Conservation (phyloP, 2,888 invertebrate species). For the Oligia fasciuncula region DNA sequence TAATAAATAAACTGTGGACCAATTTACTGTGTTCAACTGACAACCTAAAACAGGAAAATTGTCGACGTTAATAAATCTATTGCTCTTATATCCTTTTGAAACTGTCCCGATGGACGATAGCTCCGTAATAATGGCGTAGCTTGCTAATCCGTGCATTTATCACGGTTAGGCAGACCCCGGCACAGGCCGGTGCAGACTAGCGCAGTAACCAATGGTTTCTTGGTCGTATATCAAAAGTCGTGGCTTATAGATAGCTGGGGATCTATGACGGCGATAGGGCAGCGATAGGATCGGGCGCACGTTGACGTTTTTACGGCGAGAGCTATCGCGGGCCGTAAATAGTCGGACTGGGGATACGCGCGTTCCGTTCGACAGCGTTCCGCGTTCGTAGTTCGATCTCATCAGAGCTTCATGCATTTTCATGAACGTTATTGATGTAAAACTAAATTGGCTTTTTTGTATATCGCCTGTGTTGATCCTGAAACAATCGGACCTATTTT, state of each 20-base stretch:
- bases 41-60: constrained; percentile 20
- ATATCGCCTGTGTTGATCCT: constrained; percentile 22
- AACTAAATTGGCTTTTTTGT: constrained; percentile 59
- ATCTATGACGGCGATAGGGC: constrained; percentile 71
- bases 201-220: constrained; percentile 66
- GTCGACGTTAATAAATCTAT: background rate
- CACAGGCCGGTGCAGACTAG: constrained; percentile 6
- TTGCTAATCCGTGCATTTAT: constrained; percentile 60
- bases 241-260: constrained; percentile 69
- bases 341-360: constrained; percentile 67
- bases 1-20: constrained; percentile 9
- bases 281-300: constrained; percentile 77
- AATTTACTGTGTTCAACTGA: constrained; percentile 10
- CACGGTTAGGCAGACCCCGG: constrained; percentile 45
- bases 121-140: constrained; percentile 32
- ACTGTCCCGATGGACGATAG: constrained; percentile 7
- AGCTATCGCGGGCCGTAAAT: constrained; percentile 83
- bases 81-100: constrained; percentile 8
- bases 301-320: constrained; percentile 86
- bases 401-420: constrained; percentile 72
- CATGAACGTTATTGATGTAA: constrained; percentile 65
- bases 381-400: constrained; percentile 59
- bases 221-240: constrained; percentile 70
- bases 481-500: constrained; percentile 22
- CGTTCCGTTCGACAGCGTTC: constrained; percentile 68